Evolutionary conservation across 2,797 vertebrate species (phyloP), one percentile per base, ranked within the genome.

Genomic region (Neoniphon sammara): DNA sequence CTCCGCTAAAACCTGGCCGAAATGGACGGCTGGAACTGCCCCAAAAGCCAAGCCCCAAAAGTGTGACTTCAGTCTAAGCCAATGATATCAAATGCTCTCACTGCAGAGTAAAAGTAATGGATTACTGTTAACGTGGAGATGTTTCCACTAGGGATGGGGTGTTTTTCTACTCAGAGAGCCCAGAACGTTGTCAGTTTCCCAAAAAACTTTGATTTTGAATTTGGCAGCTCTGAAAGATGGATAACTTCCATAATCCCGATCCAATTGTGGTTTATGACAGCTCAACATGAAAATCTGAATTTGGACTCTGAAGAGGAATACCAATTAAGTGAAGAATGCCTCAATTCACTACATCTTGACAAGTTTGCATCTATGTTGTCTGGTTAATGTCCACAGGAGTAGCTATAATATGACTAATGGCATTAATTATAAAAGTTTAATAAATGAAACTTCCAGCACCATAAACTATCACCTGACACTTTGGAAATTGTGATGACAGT

Each of bases 181-280:
- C 42, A 44, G 42, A 44, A 44, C 42, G 4, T 44, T 44, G 42
- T 44, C 42, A 15, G 42, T 15, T 4, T 44, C 42, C 42, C 42
- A 44, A 39, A 52, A 34, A 65, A 57, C 21, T 72, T 71, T 75
- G 50, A 81, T 78, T 78, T 77, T 60, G 21, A 20, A 7, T 50
- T 50, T 50, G 47, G 47, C 42, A 63, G 47, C 53, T 59, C 57
- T 11, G 8, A 70, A 68, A 27, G 18, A 66, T 7, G 18, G 47
- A 20, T 20, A 44, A 44, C 42, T 50, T 50, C 47, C 47, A 50
- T 2, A 12, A 62, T 65, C 53, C 20, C 65, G 55, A 60, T 69
- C 59, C 78, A 78, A 44, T 50, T 79, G 64, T 73, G 60, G 31
- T 67, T 82, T 74, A 59, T 50, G 47, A 50, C 52, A 66, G 49